Evolutionary conservation across 1,140 invertebrate genomes (phyloP), one percentile per base, ranked within the genome.

Genomic region (Hydropsyche tenuis): DNA sequence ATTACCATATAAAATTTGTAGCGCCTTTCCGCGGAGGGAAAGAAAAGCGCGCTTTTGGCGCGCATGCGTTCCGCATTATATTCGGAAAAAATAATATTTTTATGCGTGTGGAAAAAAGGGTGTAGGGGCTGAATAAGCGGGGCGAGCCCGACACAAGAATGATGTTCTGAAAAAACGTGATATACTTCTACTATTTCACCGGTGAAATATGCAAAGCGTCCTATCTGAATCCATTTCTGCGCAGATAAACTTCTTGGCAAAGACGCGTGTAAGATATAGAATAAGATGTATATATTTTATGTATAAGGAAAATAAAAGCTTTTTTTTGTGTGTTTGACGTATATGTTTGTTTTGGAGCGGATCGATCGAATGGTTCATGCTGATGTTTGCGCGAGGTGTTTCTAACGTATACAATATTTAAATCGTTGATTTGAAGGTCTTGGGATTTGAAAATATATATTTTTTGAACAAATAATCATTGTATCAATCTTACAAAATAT

Each of bases 221-320:
- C 45, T 75, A 75, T 66, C 43, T 27, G 64, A 75, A 75, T 65
- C 63, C 63, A 65, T 75, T 75, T 70, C 69, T 73, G 65, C 45
- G 51, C 66, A 72, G 51, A 73, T 72, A 75, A 75, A 75, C 70
- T 75, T 73, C 65, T 73, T 75, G 74, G 74, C 74, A 73, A 75
- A 75, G 71, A 63, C 64, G 74, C 53, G 56, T 65, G 71, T 69
- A 22, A 70, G 74, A 75, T 75, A 74, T 37, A 9, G 30, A 37
- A 37, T 37, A 37, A 37, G 9, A 37, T 37, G 30, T 37, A 37
- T 37, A 37, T 37, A 37, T 37, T 37, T 37, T 37, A 4, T 37
- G 30, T 3, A 37, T 3, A 60, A 60, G 22, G 25, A 60, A 53
- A 53, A 72, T 56, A 69, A 48, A 62, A 20, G 56, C 56, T 37